phyloP scores from a whole-genome alignment of 2,113 vertebrate genomes.

The Pteruthius melanotis region DNA sequence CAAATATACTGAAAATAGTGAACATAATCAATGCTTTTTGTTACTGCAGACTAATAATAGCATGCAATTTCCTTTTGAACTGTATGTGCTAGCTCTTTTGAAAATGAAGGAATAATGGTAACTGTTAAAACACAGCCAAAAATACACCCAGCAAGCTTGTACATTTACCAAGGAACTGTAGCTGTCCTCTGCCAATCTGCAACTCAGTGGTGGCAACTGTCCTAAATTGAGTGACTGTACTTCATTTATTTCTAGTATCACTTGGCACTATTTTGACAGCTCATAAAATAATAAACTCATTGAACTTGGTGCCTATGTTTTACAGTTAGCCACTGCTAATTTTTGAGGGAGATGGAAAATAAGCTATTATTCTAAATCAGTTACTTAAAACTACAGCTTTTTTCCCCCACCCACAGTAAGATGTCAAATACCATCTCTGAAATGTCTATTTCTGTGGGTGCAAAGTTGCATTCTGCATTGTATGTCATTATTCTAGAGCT shows the following conservation, averaged over 20 bases:
- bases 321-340: neutral
- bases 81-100: neutral
- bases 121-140: neutral
- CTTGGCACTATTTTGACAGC: neutral
- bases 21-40: slow-evolving; percentile 37
- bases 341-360: neutral
- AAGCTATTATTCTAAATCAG: neutral
- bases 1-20: neutral
- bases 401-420: neutral
- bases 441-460: neutral
- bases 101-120: slow-evolving; percentile 33
- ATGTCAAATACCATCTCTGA: neutral
- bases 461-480: neutral
- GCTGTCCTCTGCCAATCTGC: neutral
- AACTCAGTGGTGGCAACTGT: neutral
- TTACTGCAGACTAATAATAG: slow-evolving; percentile 28
- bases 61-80: slow-evolving; percentile 31
- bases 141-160: neutral
- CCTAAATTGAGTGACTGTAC: neutral
- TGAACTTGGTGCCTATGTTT: neutral
- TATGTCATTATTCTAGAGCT: neutral
- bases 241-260: neutral
- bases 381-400: neutral
- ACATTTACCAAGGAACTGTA: neutral
- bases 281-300: neutral